Evolutionary conservation across 2,888 invertebrate species (phyloP).

Genomic region (Oxystoma pomonae): DNA sequence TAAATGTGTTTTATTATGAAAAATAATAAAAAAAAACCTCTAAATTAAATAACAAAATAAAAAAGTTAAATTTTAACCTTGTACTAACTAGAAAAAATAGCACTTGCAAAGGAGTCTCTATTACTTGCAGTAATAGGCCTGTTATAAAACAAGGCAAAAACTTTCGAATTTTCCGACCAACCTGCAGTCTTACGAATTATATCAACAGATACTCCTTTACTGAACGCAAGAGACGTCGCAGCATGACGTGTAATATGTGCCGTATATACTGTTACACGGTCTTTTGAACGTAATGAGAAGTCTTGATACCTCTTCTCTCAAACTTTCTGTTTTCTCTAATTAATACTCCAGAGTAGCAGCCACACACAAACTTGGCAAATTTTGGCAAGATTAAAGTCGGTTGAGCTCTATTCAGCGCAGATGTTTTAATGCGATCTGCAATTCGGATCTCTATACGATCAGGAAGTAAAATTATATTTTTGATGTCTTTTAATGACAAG

Average conservation of each 20-base stretch:
- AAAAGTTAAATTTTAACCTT: not conserved
- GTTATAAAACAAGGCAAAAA: not conserved
- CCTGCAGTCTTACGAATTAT: conserved; percentile 9
- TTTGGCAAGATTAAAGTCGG: conserved; percentile 11
- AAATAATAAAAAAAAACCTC: not conserved
- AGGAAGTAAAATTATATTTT: conserved; percentile 7
- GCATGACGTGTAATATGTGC: conserved; percentile 15
- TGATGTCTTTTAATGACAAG: conserved; percentile 11
- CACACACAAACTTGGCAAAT: conserved; percentile 10
- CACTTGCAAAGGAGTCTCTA: not conserved
- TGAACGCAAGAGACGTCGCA: conserved; percentile 5
- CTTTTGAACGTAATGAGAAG: conserved; percentile 13
- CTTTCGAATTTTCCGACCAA: conserved; percentile 9
- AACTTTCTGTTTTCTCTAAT: conserved; percentile 8
- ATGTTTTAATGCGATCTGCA: conserved; percentile 14
- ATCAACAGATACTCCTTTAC: conserved; percentile 12
- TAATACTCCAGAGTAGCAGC: conserved; percentile 10
- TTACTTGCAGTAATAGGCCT: not conserved
- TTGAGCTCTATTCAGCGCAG: conserved; percentile 10
- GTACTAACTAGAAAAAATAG: not conserved
- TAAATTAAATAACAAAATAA: not conserved
- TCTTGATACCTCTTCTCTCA: not conserved
- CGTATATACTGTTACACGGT: conserved; percentile 10
- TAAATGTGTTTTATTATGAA: not conserved
- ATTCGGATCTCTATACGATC: conserved; percentile 16